phyloP scores from a whole-genome alignment of 2,888 invertebrate genomes.

The Desoria tigrina region DNA sequence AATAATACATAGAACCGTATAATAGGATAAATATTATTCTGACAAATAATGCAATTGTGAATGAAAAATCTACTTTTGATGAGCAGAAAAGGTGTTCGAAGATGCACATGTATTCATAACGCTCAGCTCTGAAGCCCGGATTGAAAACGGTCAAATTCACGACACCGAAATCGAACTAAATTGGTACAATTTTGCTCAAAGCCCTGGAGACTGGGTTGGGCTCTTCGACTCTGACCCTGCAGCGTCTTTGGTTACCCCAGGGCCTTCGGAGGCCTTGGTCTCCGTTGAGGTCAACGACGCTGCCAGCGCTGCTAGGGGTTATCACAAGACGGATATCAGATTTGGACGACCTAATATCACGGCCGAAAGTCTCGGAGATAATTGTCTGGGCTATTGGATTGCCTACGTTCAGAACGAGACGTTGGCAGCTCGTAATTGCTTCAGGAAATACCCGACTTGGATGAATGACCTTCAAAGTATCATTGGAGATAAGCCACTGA shows the following conservation, averaged over 20 bases:
- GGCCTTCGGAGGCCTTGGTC: neutral
- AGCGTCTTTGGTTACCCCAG: slow-evolving; percentile 34
- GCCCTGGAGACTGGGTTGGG: slow-evolving; percentile 54
- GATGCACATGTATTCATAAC: no score
- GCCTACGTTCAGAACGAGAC: slow-evolving; percentile 49
- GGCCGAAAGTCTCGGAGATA: slow-evolving; percentile 8
- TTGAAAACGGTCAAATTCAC: no score
- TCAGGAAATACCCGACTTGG: slow-evolving; percentile 81
- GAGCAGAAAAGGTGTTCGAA: no score
- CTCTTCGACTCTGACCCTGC: slow-evolving; percentile 55
- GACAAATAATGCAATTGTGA: no score
- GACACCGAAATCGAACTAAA: slow-evolving; percentile 43
- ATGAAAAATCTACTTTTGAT: no score
- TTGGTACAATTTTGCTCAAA: slow-evolving; percentile 45
- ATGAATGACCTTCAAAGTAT: slow-evolving; percentile 66
- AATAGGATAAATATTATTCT: no score
- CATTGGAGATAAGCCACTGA: slow-evolving; percentile 64
- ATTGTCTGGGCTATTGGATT: slow-evolving; percentile 55
- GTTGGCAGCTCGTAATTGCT: slow-evolving; percentile 61
- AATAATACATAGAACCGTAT: no score
- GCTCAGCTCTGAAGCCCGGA: no score
- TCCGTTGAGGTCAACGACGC: slow-evolving; percentile 12
- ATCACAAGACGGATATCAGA: slow-evolving; percentile 27
- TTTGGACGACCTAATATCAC: slow-evolving; percentile 22
- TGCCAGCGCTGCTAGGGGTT: slow-evolving; percentile 19